A percentile compares a stretch with the other conserved stretches of the same genome.
Evolutionary conservation across 2,888 invertebrate species (phyloP).

Genomic region (Yponomeuta cagnagella): DNA sequence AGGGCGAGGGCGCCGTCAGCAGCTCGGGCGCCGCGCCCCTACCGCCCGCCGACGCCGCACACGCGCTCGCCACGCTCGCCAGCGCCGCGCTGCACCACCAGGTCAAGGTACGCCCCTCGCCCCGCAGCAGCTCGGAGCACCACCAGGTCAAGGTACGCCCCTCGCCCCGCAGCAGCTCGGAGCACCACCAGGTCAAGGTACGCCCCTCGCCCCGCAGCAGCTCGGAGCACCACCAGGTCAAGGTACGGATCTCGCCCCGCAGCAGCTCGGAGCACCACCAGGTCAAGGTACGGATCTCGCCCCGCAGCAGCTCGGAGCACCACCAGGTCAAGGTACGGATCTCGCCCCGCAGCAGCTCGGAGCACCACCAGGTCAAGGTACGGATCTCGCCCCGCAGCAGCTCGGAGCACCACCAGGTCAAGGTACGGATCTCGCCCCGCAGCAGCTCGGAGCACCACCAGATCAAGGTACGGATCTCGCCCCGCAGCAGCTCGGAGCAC

Average conservation of each 20-base stretch:
- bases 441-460: background rate
- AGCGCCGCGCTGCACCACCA: constrained; percentile 79
- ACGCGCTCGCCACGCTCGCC: constrained; percentile 83
- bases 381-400: background rate
- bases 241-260: background rate
- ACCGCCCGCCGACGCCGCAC: constrained; percentile 74
- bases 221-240: background rate
- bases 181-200: background rate
- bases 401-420: background rate
- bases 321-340: constrained; percentile 54
- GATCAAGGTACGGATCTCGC: background rate
- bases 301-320: constrained; percentile 26
- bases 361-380: constrained; percentile 66
- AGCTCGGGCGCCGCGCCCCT: constrained; percentile 36
- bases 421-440: background rate
- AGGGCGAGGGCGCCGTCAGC: no score
- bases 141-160: constrained; percentile 54
- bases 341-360: constrained; percentile 34
- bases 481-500: constrained; percentile 26
- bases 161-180: background rate
- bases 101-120: constrained; percentile 41
- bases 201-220: background rate
- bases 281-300: background rate
- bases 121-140: constrained; percentile 52
- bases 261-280: background rate